Percentiles rank a stretch among this genome's conserved stretches.
Conservation (phyloP, 2,888 invertebrate species). For the Drosophila tanythrix region DNA sequence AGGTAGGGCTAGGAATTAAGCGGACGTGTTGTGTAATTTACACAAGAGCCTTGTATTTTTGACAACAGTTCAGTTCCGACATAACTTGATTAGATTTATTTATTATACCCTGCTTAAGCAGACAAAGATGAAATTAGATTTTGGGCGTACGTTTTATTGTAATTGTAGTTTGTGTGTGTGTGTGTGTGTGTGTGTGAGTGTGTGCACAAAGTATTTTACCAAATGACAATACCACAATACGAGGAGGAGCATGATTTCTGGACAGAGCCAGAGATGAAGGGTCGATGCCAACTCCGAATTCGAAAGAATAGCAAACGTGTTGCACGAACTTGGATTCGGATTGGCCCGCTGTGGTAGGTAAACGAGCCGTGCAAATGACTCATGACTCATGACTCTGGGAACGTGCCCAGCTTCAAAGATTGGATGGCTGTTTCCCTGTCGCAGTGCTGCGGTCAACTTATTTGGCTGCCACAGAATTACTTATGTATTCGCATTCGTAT, state of each 20-base stretch:
- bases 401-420: constrained; percentile 25
- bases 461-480: background rate
- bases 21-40: background rate
- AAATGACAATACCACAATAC: constrained; percentile 65
- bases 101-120: constrained; percentile 1
- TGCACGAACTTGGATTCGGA: constrained; percentile 21
- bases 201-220: constrained; percentile 51
- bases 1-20: background rate
- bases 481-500: background rate
- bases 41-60: background rate
- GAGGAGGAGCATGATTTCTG: constrained; percentile 29
- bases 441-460: background rate
- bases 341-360: constrained; percentile 18
- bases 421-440: background rate
- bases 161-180: constrained; percentile 2
- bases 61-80: background rate
- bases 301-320: constrained; percentile 47
- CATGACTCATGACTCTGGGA: constrained; percentile 21
- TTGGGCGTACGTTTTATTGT: constrained; percentile 22
- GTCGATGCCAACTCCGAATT: constrained; percentile 18
- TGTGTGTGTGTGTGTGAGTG: background rate
- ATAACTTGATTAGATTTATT: constrained; percentile 15
- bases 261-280: constrained; percentile 2
- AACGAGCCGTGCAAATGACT: constrained; percentile 26
- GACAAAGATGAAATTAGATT: constrained; percentile 52